These are phyloP conservation scores for Spodoptera picta DNA, from an alignment of 2,888 invertebrate species.

Conservation along the genomic window DNA sequence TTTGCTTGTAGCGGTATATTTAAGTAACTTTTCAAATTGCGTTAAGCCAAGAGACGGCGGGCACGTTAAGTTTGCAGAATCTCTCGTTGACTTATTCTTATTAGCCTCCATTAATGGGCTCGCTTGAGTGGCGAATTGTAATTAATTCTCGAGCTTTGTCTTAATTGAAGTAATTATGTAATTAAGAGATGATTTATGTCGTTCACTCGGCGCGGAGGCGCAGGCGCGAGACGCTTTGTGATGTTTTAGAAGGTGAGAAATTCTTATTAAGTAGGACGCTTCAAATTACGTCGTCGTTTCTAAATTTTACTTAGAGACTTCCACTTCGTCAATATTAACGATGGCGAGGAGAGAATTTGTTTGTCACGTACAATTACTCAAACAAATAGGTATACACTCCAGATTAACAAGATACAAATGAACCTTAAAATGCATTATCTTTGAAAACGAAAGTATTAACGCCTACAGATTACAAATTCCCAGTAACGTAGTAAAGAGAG, in stretches of 20 bases:
- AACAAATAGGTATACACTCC: too few relatives aligned
- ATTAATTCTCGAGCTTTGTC: slow-evolving; percentile 62
- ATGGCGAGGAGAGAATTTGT: background rate
- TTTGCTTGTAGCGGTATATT: slow-evolving; percentile 31
- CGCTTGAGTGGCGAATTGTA: slow-evolving; percentile 57
- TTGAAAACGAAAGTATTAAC: slow-evolving; percentile 29
- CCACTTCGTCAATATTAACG: background rate
- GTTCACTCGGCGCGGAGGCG: slow-evolving; percentile 28
- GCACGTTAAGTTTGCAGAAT: slow-evolving; percentile 63
- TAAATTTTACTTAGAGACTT: background rate
- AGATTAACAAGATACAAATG: too few relatives aligned
- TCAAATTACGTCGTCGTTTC: slow-evolving; percentile 2
- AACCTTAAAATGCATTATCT: slow-evolving; percentile 10
- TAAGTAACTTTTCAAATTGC: slow-evolving; percentile 46
- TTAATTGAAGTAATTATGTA: slow-evolving; percentile 67
- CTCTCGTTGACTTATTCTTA: slow-evolving; percentile 70
- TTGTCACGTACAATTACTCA: too few relatives aligned
- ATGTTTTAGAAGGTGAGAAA: slow-evolving; percentile 33
- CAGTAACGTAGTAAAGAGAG: slow-evolving; percentile 37
- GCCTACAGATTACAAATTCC: slow-evolving; percentile 42
- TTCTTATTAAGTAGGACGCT: slow-evolving; percentile 14
- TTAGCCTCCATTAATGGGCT: slow-evolving; percentile 56
- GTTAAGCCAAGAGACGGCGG: slow-evolving; percentile 43
- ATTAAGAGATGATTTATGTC: slow-evolving; percentile 66
- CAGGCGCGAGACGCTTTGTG: slow-evolving; percentile 24